phyloP scores from a whole-genome alignment of 1,140 invertebrate genomes.

The Pemphigus obesinymphae region DNA sequence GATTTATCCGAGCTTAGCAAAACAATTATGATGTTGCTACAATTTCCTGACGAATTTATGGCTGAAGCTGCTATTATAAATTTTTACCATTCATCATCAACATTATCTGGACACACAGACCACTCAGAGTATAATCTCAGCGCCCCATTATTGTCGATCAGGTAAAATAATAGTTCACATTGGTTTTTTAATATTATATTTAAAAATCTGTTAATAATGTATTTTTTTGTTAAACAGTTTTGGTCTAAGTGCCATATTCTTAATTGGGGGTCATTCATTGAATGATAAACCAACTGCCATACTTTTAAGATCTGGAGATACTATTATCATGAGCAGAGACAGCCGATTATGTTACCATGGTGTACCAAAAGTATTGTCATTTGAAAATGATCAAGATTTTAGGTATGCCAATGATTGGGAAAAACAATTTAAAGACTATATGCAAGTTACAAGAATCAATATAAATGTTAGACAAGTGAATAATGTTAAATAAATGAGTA shows the following conservation, averaged over 20 bases:
- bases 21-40: conserved; percentile 60
- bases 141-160: conserved; percentile 83
- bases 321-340: conserved; percentile 73
- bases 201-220: not conserved
- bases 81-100: conserved; percentile 88
- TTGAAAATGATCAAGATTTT: conserved; percentile 47
- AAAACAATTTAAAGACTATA: conserved; percentile 5
- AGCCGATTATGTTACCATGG: conserved; percentile 77
- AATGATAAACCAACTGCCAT: conserved; percentile 63
- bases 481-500: no score
- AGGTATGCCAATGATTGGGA: conserved; percentile 45
- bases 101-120: conserved; percentile 84
- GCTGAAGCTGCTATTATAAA: conserved; percentile 91
- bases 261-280: conserved; percentile 69
- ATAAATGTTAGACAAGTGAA: conserved; percentile 70
- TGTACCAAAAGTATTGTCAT: conserved; percentile 68
- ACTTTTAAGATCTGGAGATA: conserved; percentile 71
- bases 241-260: conserved; percentile 78
- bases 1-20: conserved; percentile 64
- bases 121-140: conserved; percentile 78
- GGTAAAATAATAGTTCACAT: conserved; percentile 52
- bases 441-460: conserved; percentile 60
- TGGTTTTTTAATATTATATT: no score
- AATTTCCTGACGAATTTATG: conserved; percentile 59
- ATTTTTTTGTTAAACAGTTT: conserved; percentile 60